Evolutionary conservation across 2,113 vertebrate species (phyloP).

Genomic region (Sarotherodon lohbergeri): DNA sequence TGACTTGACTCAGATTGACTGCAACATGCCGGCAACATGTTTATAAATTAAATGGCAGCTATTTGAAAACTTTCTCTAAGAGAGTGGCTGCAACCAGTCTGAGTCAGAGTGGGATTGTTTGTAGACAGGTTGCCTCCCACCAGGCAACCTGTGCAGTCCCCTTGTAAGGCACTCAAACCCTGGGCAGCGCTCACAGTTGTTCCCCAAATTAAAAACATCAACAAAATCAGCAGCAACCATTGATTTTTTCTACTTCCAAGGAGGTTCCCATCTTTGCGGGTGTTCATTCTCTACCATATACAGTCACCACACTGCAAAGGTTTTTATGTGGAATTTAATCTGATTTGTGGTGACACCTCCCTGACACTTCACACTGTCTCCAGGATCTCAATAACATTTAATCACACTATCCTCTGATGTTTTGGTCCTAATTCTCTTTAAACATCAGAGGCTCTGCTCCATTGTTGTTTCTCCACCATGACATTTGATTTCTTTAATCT

Average conservation of each 20-base stretch:
- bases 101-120: background rate
- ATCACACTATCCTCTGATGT: background rate
- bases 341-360: background rate
- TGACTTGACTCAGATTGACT: background rate
- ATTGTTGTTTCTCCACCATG: background rate
- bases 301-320: background rate
- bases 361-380: background rate
- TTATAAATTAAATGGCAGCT: rapidly evolving
- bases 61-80: rapidly evolving
- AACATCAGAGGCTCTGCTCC: background rate
- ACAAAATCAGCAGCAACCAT: rapidly evolving
- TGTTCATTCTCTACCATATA: too few relatives aligned
- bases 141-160: background rate
- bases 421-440: background rate
- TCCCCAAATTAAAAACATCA: background rate
- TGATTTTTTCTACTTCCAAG: background rate
- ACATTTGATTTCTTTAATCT: background rate
- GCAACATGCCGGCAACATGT: background rate
- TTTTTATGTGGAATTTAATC: background rate
- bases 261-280: background rate
- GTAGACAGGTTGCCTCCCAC: background rate
- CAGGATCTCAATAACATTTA: background rate
- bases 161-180: rapidly evolving
- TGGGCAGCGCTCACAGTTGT: rapidly evolving
- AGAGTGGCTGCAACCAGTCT: background rate